Percentiles rank a stretch among this genome's conserved stretches.
Conservation (phyloP, 2,113 vertebrate genomes). For the Entelurus aequoreus region DNA sequence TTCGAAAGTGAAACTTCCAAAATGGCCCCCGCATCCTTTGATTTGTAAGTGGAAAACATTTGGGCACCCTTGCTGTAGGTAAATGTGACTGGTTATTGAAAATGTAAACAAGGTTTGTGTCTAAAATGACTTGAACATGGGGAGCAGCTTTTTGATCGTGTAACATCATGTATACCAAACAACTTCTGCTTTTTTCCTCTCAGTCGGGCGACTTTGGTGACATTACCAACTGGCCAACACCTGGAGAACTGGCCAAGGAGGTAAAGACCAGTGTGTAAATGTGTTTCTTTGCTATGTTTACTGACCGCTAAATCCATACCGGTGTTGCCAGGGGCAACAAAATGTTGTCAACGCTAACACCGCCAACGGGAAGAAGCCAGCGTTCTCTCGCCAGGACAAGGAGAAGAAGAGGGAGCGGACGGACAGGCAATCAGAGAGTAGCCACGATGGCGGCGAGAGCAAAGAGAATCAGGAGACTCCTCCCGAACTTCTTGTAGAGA, state of each 20-base stretch:
- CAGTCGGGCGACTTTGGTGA: slow-evolving; percentile 89
- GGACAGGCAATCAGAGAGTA: slow-evolving; percentile 71
- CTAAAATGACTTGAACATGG: too few species aligned
- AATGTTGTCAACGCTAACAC: slow-evolving; percentile 31
- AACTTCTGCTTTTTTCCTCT: background rate
- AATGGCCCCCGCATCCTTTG: too few species aligned
- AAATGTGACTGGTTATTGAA: too few species aligned
- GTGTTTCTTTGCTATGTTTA: background rate
- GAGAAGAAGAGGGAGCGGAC: slow-evolving; percentile 62
- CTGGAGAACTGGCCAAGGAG: slow-evolving; percentile 87
- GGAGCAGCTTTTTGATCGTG: too few species aligned
- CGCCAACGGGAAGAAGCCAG: background rate
- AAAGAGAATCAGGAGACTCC: slow-evolving; percentile 82
- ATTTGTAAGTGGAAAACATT: too few species aligned
- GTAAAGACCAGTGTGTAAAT: slow-evolving; percentile 52
- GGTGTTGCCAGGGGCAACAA: slow-evolving; percentile 71
- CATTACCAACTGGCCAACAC: slow-evolving; percentile 93
- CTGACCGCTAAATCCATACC: background rate
- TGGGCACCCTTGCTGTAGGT: too few species aligned
- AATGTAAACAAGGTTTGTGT: too few species aligned
- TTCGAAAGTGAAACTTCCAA: too few species aligned
- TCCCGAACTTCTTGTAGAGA: slow-evolving; percentile 53
- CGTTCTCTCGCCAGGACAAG: slow-evolving; percentile 73
- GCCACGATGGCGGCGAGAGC: slow-evolving; percentile 76
- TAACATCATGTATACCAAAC: background rate